Evolutionary conservation across 2,797 vertebrate genomes (phyloP), one percentile per base, ranked within the genome.

Genomic region (Alectoris magna): DNA sequence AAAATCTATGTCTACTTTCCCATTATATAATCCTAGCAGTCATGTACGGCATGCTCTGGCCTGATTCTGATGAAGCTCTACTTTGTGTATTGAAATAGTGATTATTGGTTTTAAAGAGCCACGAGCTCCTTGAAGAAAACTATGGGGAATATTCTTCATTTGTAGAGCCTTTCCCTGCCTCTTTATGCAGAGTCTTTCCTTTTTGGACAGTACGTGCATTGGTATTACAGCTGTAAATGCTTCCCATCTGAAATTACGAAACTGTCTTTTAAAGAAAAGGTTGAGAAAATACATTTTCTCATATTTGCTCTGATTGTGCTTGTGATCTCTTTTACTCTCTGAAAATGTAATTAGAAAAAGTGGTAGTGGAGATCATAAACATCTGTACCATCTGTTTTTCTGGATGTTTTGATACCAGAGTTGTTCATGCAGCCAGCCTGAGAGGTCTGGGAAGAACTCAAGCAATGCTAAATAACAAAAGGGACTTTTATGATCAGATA

Each of bases 91-190:
- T 96, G 94, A 97, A 95, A 96, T 96, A 53, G 94, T 94, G 34
- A 84, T 97, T 97, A 96, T 96, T 96, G 96, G 95, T 90, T 97
- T 96, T 92, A 96, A 96, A 96, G 95, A 97, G 46, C 94, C 81
- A 72, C 1, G 9, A 96, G 87, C 63, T 96, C 96, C 96, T 97
- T 51, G 64, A 11, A 10, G 82, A 93, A 91, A 92, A 73, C 73
- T 44, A 67, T 70, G 90, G 93, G 82, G 82, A 93, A 95, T 91
- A 81, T 63, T 93, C 71, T 91, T 92, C 29, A 3, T 36, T 44
- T 70, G 23, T 87, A 68, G 55, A 81, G 41, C 59, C 64, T 96
- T 95, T 86, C 76, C 82, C 48, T 76, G 26, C 66, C 81, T 84
- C 31, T 94, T 96, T 77, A 94, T 93, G 56, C 21, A 85, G 69